phyloP scores from a whole-genome alignment of 2,797 vertebrate genomes.

The Acanthopagrus latus region DNA sequence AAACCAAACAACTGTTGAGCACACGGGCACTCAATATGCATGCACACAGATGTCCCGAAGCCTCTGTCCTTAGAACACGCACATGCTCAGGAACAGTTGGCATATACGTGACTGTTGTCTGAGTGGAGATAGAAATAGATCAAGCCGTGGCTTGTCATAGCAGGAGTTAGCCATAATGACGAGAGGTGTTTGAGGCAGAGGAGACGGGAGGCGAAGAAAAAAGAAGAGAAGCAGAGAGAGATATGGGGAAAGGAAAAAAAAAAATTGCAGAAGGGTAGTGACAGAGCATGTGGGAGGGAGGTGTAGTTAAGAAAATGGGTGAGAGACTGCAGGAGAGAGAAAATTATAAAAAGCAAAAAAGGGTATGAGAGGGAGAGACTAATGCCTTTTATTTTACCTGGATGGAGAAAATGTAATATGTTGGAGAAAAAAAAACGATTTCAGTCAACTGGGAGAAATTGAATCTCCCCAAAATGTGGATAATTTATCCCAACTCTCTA shows the following conservation, averaged over 20 bases:
- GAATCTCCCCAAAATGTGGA: too few relatives aligned
- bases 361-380: background rate
- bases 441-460: too few relatives aligned
- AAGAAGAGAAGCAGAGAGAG: constrained; percentile 49
- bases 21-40: constrained; percentile 18
- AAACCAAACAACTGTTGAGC: constrained; percentile 38
- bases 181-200: constrained; percentile 69
- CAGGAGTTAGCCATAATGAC: constrained; percentile 74
- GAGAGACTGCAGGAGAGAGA: constrained; percentile 3
- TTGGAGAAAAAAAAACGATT: background rate
- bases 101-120: constrained; percentile 66
- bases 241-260: constrained; percentile 29
- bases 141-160: constrained; percentile 70
- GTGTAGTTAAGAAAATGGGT: constrained; percentile 32
- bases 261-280: constrained; percentile 29
- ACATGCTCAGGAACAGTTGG: constrained; percentile 46
- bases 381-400: background rate
- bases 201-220: constrained; percentile 53
- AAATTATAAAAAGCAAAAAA: constrained; percentile 9
- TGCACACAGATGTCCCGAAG: constrained; percentile 27
- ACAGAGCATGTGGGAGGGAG: constrained; percentile 50
- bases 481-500: too few relatives aligned
- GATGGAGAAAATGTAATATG: background rate
- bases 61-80: constrained; percentile 14
- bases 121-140: constrained; percentile 76